Base-by-base conservation (phyloP, 2,797 vertebrate genomes). In the Antrozous pallidus region DNA sequence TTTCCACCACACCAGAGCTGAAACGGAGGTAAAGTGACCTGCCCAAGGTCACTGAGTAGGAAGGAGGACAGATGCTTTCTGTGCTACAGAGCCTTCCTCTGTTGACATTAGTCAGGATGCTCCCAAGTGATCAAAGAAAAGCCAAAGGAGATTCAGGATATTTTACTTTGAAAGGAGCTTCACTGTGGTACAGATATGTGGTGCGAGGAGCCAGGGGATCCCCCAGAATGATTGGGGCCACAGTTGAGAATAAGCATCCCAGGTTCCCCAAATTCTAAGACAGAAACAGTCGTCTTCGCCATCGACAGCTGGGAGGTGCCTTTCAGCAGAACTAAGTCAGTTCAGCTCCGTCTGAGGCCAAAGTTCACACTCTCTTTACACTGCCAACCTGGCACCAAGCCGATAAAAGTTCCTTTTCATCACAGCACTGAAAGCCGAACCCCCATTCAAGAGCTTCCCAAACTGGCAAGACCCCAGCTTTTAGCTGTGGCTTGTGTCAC, bases 351-450 rank as follows among this genome's bases (percentile, higher is more conserved):
- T 58, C 20, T 38, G 28, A 63, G 47, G 61, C n/a, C 73, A 26
- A 63, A 51, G 33, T 75, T 36, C 22, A 10, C 1, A 16, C 8
- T 20, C 28, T 31, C 12, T 73, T 77, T 45, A 28, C 33, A 40
- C 47, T 89, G 65, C 13, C 38, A 40, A n/a, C 65, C 74, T 71
- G 45, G 78, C 38, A 38, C 17, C 40, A 49, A 81, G 54, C 26
- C 33, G 16, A 67, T 54, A 51, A 26, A 81, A 54, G 33, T 42
- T 94, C 82, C 47, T 95, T 75, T 78, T 95, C 74, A 90, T 85
- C 94, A 82, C 45, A 94, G 85, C 95, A 97, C 90, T 56, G 93
- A 97, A 97, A 97, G 96, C 92, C 88, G 94, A 97, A 93, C 42
- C 28, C 9, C 63, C 1, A 3, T 17, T 94, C 8, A 93, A 90